Percentiles rank a stretch among this genome's conserved stretches.
Conservation (phyloP, 2,797 vertebrate species). For the Rhinichthys osculus region DNA sequence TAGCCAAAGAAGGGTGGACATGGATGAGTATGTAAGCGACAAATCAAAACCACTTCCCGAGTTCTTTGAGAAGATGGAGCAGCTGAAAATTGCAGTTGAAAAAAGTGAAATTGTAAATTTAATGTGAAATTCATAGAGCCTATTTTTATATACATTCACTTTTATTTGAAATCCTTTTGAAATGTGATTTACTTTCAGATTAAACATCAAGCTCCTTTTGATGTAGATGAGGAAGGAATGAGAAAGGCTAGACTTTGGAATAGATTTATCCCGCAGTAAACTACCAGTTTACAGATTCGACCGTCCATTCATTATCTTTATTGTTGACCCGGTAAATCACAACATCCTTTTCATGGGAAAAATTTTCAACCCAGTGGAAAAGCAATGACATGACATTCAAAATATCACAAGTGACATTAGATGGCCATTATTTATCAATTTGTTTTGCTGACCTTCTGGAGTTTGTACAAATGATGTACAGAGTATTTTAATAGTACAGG, state of each 20-base stretch:
- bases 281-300: conserved; percentile 79
- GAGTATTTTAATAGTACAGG: background rate
- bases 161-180: background rate
- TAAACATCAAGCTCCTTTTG: conserved; percentile 84
- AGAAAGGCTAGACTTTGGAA: background rate
- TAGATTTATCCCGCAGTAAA: conserved; percentile 76
- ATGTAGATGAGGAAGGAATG: conserved; percentile 86
- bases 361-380: conserved; percentile 69
- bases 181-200: conserved; percentile 72
- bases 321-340: conserved; percentile 77
- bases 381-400: background rate
- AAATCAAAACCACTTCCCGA: background rate
- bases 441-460: background rate
- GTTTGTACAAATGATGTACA: background rate
- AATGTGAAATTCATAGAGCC: background rate
- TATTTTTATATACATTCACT: background rate
- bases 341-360: conserved; percentile 74
- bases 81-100: background rate
- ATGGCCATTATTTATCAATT: background rate
- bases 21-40: background rate
- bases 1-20: background rate
- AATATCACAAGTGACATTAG: background rate
- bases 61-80: background rate
- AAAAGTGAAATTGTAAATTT: background rate
- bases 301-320: conserved; percentile 84